Percentiles rank a stretch among this genome's conserved stretches.
These are phyloP conservation scores for Automeris io DNA, from an alignment of 2,888 invertebrate species.

Conservation along the genomic window DNA sequence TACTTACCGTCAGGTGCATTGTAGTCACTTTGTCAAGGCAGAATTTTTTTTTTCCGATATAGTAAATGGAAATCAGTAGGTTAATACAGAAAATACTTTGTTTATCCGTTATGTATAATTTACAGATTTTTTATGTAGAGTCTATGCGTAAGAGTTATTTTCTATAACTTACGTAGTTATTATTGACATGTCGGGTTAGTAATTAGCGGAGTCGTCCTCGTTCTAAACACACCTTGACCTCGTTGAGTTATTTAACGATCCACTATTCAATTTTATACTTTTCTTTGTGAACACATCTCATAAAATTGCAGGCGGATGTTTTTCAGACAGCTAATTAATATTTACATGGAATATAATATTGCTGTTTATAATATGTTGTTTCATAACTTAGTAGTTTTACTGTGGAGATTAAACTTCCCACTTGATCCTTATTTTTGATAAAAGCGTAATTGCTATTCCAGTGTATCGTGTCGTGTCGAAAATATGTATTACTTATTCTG, in stretches of 20 bases:
- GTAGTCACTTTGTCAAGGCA: too few species aligned
- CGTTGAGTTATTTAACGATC: slow-evolving; percentile 57
- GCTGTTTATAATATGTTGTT: slow-evolving; percentile 6
- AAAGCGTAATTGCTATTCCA: not conserved
- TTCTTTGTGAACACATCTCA: slow-evolving; percentile 45
- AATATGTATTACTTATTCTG: too few species aligned
- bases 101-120: too few species aligned
- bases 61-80: too few species aligned
- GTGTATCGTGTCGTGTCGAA: too few species aligned
- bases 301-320: slow-evolving; percentile 43
- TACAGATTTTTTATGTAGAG: too few species aligned
- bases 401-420: not conserved
- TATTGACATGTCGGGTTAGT: slow-evolving; percentile 48
- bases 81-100: too few species aligned
- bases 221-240: slow-evolving; percentile 69
- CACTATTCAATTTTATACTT: slow-evolving; percentile 51
- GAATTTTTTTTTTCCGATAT: too few species aligned
- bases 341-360: slow-evolving; percentile 15
- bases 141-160: too few species aligned
- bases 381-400: slow-evolving; percentile 5
- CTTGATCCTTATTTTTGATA: not conserved
- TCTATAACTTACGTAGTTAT: slow-evolving; percentile 35
- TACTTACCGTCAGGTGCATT: too few species aligned
- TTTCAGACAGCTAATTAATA: slow-evolving; percentile 29
- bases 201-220: slow-evolving; percentile 64